Evolutionary conservation across 2,888 invertebrate species (phyloP).

Genomic region (Calliscelio sp.): DNA sequence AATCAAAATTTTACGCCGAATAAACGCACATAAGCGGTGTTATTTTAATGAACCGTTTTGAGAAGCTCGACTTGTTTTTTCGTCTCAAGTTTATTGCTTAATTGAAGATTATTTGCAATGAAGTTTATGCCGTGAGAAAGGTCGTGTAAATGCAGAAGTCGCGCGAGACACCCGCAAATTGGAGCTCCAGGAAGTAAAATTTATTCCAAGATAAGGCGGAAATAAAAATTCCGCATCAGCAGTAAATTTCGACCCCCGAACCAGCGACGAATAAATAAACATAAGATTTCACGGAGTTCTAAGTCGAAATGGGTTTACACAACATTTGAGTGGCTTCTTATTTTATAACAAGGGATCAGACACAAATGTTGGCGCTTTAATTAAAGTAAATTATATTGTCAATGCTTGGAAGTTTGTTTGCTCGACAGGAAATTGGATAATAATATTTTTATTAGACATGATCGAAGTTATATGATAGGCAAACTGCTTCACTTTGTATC

Average conservation of each 20-base stretch:
- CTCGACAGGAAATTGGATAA: neutral
- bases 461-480: too few species aligned
- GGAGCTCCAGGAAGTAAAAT: neutral
- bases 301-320: constrained; percentile 24
- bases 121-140: neutral
- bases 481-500: too few species aligned
- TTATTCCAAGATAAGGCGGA: neutral
- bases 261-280: neutral
- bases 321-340: neutral
- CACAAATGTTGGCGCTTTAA: neutral
- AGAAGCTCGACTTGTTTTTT: too few species aligned
- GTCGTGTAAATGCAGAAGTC: neutral
- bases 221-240: constrained; percentile 18
- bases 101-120: too few species aligned
- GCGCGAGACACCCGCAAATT: too few species aligned
- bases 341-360: neutral
- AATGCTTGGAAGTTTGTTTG: neutral
- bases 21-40: too few species aligned
- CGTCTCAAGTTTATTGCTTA: too few species aligned
- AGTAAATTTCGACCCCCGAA: constrained; percentile 17
- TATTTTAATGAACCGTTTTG: too few species aligned
- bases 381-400: neutral
- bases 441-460: neutral
- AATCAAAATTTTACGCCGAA: too few species aligned
- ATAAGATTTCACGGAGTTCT: neutral